Evolutionary conservation across 2,797 vertebrate species (phyloP).

Genomic region (Apogon hyalosoma): DNA sequence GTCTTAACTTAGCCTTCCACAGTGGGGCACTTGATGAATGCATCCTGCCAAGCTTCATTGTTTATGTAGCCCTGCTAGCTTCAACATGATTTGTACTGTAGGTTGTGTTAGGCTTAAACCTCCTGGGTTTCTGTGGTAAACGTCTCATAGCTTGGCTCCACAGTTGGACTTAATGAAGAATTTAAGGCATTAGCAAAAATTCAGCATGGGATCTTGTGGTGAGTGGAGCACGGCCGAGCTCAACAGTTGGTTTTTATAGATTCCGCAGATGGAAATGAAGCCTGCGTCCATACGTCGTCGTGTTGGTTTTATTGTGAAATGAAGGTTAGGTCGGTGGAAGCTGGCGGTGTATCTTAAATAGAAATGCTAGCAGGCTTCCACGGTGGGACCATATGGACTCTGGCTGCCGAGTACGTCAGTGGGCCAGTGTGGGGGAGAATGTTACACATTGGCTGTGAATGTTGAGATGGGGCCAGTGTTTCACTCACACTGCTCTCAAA

Average conservation of each 20-base stretch:
- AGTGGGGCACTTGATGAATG: constrained; percentile 60
- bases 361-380: constrained; percentile 42
- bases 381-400: constrained; percentile 64
- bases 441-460: constrained; percentile 85
- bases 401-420: constrained; percentile 62
- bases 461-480: constrained; percentile 83
- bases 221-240: constrained; percentile 17
- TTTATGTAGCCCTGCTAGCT: constrained; percentile 61
- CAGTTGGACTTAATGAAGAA: constrained; percentile 66
- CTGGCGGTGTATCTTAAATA: constrained; percentile 41
- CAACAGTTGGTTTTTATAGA: constrained; percentile 48
- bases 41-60: constrained; percentile 61
- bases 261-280: constrained; percentile 52
- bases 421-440: constrained; percentile 65
- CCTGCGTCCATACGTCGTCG: constrained; percentile 26
- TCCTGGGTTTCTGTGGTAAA: constrained; percentile 56
- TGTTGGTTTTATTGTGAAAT: constrained; percentile 45
- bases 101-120: constrained; percentile 53
- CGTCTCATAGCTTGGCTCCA: constrained; percentile 39
- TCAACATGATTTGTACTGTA: constrained; percentile 57
- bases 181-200: constrained; percentile 60
- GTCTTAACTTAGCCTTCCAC: constrained; percentile 61
- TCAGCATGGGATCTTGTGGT: constrained; percentile 54
- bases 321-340: constrained; percentile 27
- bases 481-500: constrained; percentile 75